Evolutionary conservation across 2,797 vertebrate species (phyloP), one percentile per base, ranked within the genome.

Genomic region (Aldrovandia affinis): DNA sequence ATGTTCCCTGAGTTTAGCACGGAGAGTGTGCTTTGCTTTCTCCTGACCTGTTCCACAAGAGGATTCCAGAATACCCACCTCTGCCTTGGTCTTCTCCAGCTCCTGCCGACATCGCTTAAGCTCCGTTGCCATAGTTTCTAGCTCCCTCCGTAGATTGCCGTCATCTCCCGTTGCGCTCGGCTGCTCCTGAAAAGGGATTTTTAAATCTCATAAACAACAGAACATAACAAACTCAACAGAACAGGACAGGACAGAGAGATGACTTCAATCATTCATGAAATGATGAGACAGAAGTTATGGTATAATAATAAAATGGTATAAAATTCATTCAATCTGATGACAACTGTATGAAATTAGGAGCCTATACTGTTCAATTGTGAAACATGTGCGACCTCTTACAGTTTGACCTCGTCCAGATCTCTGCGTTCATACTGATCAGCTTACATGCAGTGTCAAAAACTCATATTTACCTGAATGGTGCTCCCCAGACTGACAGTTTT

Each of bases 51-150:
- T 22, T 57, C 18, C 55, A 57, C 18, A 15, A 20, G 55, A 33
- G 30, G 1, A 39, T 73, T 25, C 42, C 2, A 25, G 75, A 42
- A 25, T 33, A n/a, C 89, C 86, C 90, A 96, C 96, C 88, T 96
- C 94, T 50, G 33, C 83, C 63, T 88, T 90, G 73, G 89, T 91
- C 73, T 92, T 92, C 80, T 94, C 92, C 87, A 96, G 88, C 86
- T 95, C 91, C 10, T 92, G 90, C 75, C n/a, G 85, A 78, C 90
- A 92, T 36, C 33, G 88, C 78, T 92, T 91, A 42, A 94, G 88
- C 84, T 95, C 88, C 84, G 52, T 79, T 82, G 70, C 82, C 82
- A 92, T 88, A 59, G 84, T 83, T 86, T 91, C 89, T 9, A 85
- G 83, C 82, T 92, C 85, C 68, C n/a, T 89, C 86, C 81, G 85